Percentiles rank a stretch among this genome's conserved stretches.
Evolutionary conservation across 2,888 invertebrate genomes (phyloP).

Genomic region (Hipparchia sbordonii): DNA sequence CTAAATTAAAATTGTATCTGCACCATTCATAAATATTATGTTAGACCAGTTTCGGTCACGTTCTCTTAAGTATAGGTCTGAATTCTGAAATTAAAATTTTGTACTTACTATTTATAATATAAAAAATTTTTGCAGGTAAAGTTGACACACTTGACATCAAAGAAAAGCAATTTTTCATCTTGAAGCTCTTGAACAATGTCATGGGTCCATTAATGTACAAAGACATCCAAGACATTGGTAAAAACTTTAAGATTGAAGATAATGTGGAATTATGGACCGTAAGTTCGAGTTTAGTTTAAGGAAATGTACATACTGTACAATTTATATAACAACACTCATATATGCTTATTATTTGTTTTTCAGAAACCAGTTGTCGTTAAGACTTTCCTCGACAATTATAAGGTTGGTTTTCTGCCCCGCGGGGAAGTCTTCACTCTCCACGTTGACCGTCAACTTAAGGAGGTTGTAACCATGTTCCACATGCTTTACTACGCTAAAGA

Average conservation of each 20-base stretch:
- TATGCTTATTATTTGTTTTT: conserved; percentile 46
- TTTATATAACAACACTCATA: background rate
- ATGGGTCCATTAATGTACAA: conserved; percentile 74
- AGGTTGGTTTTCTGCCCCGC: conserved; percentile 81
- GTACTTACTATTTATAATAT: background rate
- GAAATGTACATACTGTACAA: background rate
- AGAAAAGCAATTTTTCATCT: conserved; percentile 71
- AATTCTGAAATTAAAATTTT: background rate
- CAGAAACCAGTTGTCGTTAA: conserved; percentile 83
- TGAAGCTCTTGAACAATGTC: conserved; percentile 79
- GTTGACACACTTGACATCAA: conserved; percentile 61
- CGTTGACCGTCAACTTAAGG: conserved; percentile 75
- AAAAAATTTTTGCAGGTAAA: conserved; percentile 7
- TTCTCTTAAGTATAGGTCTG: background rate
- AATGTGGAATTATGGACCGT: conserved; percentile 65
- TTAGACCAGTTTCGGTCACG: no score
- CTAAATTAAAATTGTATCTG: no score
- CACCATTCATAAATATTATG: no score
- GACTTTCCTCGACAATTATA: conserved; percentile 78
- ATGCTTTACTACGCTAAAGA: conserved; percentile 80
- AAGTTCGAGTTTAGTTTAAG: conserved; percentile 41
- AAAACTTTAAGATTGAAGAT: conserved; percentile 69
- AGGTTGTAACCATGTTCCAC: conserved; percentile 79
- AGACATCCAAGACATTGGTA: conserved; percentile 70
- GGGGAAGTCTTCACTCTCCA: conserved; percentile 79